Conservation (phyloP, 2,797 vertebrate genomes). For the Okamejei kenojei region DNA sequence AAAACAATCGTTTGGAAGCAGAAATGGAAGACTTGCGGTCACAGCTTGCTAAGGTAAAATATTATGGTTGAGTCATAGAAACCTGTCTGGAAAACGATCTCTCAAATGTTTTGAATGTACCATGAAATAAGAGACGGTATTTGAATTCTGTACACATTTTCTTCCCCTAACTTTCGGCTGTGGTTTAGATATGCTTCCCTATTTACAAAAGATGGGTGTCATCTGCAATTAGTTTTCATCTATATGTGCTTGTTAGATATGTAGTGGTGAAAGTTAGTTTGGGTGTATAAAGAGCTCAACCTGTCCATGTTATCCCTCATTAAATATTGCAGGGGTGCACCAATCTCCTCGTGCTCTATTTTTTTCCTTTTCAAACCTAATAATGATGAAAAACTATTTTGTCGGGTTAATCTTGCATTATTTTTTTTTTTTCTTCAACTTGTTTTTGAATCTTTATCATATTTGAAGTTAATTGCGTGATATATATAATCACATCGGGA, state of each 20-base stretch:
- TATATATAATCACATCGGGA: not conserved
- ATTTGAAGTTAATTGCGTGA: not conserved
- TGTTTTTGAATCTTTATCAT: not conserved
- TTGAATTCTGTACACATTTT: not conserved
- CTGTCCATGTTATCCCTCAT: not conserved
- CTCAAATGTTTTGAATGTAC: not conserved
- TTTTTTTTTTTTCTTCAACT: not conserved
- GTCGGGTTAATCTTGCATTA: not conserved
- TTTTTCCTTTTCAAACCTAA: not conserved
- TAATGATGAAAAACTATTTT: not conserved
- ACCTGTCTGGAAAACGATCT: not conserved
- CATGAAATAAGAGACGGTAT: not conserved
- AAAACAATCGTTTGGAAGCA: constrained; percentile 67
- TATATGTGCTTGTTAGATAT: not conserved
- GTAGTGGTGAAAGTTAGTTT: not conserved
- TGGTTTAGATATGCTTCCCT: not conserved
- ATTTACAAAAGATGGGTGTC: not conserved
- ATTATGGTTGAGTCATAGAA: not conserved
- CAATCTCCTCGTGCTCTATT: not conserved
- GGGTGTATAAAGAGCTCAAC: not conserved
- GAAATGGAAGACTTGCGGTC: constrained; percentile 74
- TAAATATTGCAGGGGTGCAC: not conserved
- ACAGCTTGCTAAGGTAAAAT: constrained; percentile 74
- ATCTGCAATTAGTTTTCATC: not conserved
- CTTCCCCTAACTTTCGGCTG: not conserved